These are phyloP conservation scores for Hydrozoanthus tunicans DNA, from an alignment of 64 coral and sea anemone species.

Conservation along the genomic window DNA sequence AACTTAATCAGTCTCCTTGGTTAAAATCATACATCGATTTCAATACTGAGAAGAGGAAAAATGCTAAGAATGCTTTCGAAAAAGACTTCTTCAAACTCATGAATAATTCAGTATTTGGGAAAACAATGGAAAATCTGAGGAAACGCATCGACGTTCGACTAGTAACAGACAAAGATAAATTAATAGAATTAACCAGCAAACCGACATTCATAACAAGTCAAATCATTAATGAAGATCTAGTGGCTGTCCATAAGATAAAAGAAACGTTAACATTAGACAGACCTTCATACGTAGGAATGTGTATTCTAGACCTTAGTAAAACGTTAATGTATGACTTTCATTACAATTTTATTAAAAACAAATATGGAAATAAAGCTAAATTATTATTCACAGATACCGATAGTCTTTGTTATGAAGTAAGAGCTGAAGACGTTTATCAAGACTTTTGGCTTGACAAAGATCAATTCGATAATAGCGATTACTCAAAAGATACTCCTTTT, in stretches of 20 bases:
- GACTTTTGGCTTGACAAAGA: background rate
- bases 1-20: background rate
- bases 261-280: too few relatives aligned
- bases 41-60: background rate
- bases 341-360: background rate
- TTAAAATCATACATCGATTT: background rate
- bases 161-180: background rate
- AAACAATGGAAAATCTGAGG: background rate
- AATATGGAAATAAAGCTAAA: background rate
- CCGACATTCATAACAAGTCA: background rate
- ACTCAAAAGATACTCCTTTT: background rate
- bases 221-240: background rate
- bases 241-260: background rate
- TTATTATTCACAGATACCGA: background rate
- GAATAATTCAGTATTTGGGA: background rate
- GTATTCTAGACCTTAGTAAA: too few relatives aligned
- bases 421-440: background rate
- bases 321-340: background rate
- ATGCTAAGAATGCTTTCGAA: background rate
- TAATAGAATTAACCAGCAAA: background rate
- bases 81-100: background rate
- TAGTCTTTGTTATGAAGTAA: background rate
- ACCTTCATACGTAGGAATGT: too few relatives aligned
- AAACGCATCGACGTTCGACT: background rate
- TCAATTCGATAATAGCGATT: background rate